A percentile compares a stretch with the other conserved stretches of the same genome.
These are phyloP conservation scores for Melanerpes aurifrons DNA, from an alignment of 2,113 vertebrate genomes.

Conservation along the genomic window DNA sequence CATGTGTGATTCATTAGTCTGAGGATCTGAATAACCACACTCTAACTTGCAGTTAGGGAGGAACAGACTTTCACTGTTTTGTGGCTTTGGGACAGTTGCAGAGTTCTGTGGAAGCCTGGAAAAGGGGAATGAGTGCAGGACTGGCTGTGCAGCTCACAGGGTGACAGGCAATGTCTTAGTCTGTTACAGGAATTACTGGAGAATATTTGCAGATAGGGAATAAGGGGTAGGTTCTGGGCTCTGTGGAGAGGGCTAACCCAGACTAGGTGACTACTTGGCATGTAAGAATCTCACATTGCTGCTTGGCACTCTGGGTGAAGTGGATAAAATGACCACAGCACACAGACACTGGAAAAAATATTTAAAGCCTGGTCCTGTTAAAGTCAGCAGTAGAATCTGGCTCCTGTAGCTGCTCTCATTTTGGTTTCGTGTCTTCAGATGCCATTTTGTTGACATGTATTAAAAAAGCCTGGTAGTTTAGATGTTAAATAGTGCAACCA, in stretches of 20 bases:
- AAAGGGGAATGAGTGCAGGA: not conserved
- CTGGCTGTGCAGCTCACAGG: not conserved
- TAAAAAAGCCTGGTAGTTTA: not conserved
- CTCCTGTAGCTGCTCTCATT: not conserved
- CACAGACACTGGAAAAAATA: not conserved
- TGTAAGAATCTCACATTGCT: not conserved
- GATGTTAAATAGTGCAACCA: not conserved
- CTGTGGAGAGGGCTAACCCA: not conserved
- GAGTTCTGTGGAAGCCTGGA: not conserved
- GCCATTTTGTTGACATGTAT: not conserved
- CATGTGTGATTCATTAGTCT: not conserved
- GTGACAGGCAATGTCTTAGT: not conserved
- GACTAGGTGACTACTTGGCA: not conserved
- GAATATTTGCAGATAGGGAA: not conserved
- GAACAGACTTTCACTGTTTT: not conserved
- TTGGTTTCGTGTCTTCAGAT: not conserved
- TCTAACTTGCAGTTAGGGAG: not conserved
- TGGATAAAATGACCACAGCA: not conserved
- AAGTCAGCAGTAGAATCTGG: not conserved
- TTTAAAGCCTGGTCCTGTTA: not conserved
- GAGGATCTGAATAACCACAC: not conserved
- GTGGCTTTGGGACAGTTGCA: not conserved
- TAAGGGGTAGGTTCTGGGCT: accelerated
- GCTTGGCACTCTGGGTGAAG: not conserved
- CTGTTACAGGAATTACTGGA: not conserved